Percentiles rank a stretch among this genome's conserved stretches.
Conservation (phyloP, 1,140 invertebrate genomes). For the Leptopilina clavipes region DNA sequence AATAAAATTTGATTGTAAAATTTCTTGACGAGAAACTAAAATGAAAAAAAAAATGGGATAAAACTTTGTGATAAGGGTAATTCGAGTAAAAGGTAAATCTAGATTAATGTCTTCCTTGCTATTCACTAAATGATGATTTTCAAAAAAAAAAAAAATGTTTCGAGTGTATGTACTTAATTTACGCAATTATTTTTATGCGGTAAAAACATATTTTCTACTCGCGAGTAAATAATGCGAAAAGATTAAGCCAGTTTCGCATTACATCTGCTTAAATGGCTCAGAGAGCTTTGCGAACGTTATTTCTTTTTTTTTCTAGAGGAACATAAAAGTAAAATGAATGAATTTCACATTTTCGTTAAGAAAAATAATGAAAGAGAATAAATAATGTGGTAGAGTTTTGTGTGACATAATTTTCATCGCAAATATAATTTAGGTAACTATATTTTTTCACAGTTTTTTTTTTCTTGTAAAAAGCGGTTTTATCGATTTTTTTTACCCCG, state of each 20-base stretch:
- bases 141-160: too few species aligned
- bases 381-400: too few species aligned
- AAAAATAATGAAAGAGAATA: constrained; percentile 1
- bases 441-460: neutral
- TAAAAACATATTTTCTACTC: neutral
- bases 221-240: constrained; percentile 10
- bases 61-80: too few species aligned
- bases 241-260: constrained; percentile 12
- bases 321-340: constrained; percentile 1
- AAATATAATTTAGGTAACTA: neutral
- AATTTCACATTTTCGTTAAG: neutral
- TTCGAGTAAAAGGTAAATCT: too few species aligned
- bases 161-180: neutral
- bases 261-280: constrained; percentile 19
- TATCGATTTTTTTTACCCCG: neutral
- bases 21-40: too few species aligned
- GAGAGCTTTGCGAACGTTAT: neutral
- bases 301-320: neutral
- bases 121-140: too few species aligned
- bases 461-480: neutral
- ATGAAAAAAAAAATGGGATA: too few species aligned
- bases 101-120: too few species aligned
- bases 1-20: too few species aligned
- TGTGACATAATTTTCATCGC: too few species aligned
- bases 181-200: neutral